Conservation (phyloP, 1,140 invertebrate species). For the Choristoneura fumiferana region DNA sequence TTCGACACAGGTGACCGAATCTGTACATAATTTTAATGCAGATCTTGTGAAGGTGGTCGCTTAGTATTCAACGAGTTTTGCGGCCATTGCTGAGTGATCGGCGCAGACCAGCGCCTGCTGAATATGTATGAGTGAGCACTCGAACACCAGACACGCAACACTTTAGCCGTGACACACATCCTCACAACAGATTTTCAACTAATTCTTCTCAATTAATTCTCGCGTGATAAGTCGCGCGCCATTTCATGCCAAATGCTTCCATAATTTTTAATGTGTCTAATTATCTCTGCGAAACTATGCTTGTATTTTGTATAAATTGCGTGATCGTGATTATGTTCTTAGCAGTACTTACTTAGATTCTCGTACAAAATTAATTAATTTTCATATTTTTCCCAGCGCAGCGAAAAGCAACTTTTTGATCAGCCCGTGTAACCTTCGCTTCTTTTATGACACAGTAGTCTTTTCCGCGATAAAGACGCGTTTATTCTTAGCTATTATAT, state of each 20-base stretch:
- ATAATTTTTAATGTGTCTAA: not conserved
- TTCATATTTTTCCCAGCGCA: no score
- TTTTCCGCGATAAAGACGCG: constrained; percentile 15
- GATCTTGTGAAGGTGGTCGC: constrained; percentile 54
- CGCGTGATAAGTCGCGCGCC: constrained; percentile 23
- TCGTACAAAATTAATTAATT: no score
- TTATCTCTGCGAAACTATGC: not conserved
- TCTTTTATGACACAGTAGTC: constrained; percentile 20
- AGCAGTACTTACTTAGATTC: no score
- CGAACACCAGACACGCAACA: constrained; percentile 48
- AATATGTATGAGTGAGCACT: constrained; percentile 68
- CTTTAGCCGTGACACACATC: constrained; percentile 70
- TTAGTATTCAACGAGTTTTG: constrained; percentile 70
- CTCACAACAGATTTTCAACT: constrained; percentile 44
- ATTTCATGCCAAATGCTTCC: constrained; percentile 18
- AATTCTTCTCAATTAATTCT: constrained; percentile 35
- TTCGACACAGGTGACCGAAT: constrained; percentile 63
- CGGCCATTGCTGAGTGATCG: constrained; percentile 62
- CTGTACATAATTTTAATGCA: constrained; percentile 67
- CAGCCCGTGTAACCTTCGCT: constrained; percentile 23
- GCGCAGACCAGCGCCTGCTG: constrained; percentile 48
- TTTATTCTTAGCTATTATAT: constrained; percentile 16
- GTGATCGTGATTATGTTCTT: constrained; percentile 1
- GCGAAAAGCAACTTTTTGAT: constrained; percentile 19
- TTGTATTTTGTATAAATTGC: not conserved